These are phyloP conservation scores for Progne subis DNA, from an alignment of 2,113 vertebrate species.

Conservation along the genomic window DNA sequence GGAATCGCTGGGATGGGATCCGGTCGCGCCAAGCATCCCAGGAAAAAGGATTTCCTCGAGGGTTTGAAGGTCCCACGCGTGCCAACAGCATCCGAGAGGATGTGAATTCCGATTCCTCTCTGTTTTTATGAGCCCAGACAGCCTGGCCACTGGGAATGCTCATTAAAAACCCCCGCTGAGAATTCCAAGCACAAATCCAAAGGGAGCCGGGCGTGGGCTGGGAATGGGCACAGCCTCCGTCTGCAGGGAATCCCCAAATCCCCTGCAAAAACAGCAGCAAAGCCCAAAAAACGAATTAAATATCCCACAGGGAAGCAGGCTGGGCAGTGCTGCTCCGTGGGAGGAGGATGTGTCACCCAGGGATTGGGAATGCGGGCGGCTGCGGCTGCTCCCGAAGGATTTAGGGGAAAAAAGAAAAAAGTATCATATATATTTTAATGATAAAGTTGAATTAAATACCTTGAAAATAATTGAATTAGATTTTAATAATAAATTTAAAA, in stretches of 20 bases:
- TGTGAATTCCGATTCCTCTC: neutral
- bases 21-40: too few species aligned
- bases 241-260: neutral
- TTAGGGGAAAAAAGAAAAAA: neutral
- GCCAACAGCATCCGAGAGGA: neutral
- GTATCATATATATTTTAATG: too few species aligned
- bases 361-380: fast-evolving
- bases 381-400: fast-evolving
- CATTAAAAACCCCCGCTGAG: neutral
- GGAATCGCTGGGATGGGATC: neutral
- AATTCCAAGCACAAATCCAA: neutral
- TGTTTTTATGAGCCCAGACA: neutral
- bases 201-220: fast-evolving
- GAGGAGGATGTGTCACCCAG: fast-evolving
- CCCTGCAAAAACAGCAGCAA: neutral
- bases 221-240: neutral
- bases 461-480: too few species aligned
- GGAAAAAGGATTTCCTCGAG: neutral
- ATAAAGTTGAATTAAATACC: too few species aligned
- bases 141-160: neutral
- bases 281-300: neutral
- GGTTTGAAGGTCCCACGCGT: neutral
- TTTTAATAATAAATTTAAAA: too few species aligned
- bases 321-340: neutral
- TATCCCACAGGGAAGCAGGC: fast-evolving